A percentile compares a stretch with the other conserved stretches of the same genome.
Evolutionary conservation across 2,888 invertebrate species (phyloP).

Genomic region (Chaetoderma sp.): DNA sequence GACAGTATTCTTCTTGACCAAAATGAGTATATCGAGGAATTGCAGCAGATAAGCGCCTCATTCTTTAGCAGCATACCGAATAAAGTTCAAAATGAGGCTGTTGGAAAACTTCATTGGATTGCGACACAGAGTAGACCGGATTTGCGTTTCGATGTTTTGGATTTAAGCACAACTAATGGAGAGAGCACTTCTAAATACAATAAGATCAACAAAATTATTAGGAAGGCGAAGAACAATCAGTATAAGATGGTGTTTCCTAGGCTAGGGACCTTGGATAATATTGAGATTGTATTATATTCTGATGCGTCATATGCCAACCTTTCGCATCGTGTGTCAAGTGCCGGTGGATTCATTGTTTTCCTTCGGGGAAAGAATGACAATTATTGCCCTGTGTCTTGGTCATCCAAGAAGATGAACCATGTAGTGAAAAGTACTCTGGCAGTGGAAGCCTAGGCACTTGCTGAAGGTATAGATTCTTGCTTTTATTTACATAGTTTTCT

Average conservation of each 20-base stretch:
- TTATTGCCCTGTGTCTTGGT: slow-evolving; percentile 28
- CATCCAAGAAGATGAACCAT: slow-evolving; percentile 26
- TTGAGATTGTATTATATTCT: slow-evolving; percentile 24
- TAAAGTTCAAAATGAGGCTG: slow-evolving; percentile 6
- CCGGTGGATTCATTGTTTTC: slow-evolving; percentile 26
- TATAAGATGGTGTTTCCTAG: slow-evolving; percentile 21
- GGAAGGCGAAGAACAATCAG: slow-evolving; percentile 20
- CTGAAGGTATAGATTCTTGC: slow-evolving; percentile 29
- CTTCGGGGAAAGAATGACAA: slow-evolving; percentile 19
- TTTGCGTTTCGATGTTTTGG: slow-evolving; percentile 27
- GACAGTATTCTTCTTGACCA: slow-evolving; percentile 3
- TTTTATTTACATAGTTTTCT: slow-evolving; percentile 26
- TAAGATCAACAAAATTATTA: slow-evolving; percentile 18
- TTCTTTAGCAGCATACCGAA: no score
- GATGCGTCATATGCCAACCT: slow-evolving; percentile 39
- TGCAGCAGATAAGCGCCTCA: not conserved
- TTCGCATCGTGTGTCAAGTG: slow-evolving; percentile 27
- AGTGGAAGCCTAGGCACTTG: slow-evolving; percentile 31
- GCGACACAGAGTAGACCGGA: slow-evolving; percentile 30
- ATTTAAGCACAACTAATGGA: slow-evolving; percentile 14
- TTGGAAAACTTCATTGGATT: slow-evolving; percentile 27
- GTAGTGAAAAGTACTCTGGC: slow-evolving; percentile 38
- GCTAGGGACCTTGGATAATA: slow-evolving; percentile 8
- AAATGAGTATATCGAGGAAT: not conserved
- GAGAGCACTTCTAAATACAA: slow-evolving; percentile 5